Conservation (phyloP, 1,140 invertebrate genomes). For the Philaenus spumarius region DNA sequence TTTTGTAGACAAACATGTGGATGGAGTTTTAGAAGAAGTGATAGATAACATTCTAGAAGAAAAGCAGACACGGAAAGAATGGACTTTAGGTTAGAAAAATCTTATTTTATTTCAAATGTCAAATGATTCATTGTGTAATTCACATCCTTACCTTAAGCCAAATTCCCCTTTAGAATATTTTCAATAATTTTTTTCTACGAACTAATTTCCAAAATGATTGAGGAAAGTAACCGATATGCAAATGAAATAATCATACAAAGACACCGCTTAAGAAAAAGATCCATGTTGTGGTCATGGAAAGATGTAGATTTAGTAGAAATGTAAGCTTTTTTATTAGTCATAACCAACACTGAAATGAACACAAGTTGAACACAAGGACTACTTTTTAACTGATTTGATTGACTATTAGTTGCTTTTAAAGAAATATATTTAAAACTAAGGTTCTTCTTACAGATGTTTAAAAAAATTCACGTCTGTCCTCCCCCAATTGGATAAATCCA, state of each 20-base stretch:
- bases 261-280: neutral
- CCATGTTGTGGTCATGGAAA: slow-evolving; percentile 7
- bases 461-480: neutral
- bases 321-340: neutral
- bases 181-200: neutral
- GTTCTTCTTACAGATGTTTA: slow-evolving; percentile 11
- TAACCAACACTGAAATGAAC: slow-evolving; percentile 6
- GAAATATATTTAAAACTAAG: neutral
- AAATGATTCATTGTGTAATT: neutral
- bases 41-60: neutral
- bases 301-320: neutral
- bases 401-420: slow-evolving; percentile 15
- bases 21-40: too few relatives aligned
- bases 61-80: neutral
- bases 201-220: neutral
- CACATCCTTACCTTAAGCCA: neutral
- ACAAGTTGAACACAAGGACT: too few relatives aligned
- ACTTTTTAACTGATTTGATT: slow-evolving; percentile 3
- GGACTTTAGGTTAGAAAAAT: neutral
- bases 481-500: neutral
- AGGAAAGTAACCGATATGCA: slow-evolving; percentile 7
- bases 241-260: neutral
- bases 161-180: neutral
- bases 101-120: neutral
- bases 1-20: neutral